A percentile compares a stretch with the other conserved stretches of the same genome.
Evolutionary conservation across 2,888 invertebrate species (phyloP).

Genomic region (Caenorhabditis sp.): DNA sequence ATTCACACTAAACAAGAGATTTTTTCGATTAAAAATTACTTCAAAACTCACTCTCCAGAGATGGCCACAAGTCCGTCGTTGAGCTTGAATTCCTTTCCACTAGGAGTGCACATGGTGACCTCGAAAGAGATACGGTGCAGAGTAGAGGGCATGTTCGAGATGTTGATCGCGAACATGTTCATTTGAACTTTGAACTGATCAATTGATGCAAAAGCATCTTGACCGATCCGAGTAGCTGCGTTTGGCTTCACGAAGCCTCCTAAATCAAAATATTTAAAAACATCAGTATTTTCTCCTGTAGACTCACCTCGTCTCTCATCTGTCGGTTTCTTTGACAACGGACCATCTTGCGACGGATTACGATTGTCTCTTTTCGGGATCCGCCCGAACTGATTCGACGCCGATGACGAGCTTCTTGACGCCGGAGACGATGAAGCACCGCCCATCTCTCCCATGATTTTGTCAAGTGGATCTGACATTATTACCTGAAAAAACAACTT

Average conservation of each 20-base stretch:
- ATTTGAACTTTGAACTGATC: conserved; percentile 19
- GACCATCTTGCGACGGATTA: neutral
- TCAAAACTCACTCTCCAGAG: conserved; percentile 33
- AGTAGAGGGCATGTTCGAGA: conserved; percentile 18
- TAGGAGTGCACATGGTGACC: neutral
- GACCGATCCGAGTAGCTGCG: conserved; percentile 5
- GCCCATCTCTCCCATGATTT: conserved; percentile 17
- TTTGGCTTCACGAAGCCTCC: conserved; percentile 2
- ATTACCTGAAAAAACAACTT: conserved; percentile 8
- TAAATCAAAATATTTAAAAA: neutral
- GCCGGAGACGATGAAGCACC: neutral
- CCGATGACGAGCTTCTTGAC: neutral
- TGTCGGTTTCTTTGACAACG: conserved; percentile 9
- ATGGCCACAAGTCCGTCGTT: conserved; percentile 18
- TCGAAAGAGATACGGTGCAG: conserved; percentile 24
- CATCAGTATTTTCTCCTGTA: neutral
- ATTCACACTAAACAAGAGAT: conserved; percentile 30
- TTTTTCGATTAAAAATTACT: neutral
- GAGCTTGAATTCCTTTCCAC: conserved; percentile 27
- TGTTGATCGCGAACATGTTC: conserved; percentile 29
- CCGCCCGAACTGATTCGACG: neutral
- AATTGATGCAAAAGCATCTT: conserved; percentile 14
- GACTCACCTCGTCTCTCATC: neutral
- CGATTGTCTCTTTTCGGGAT: conserved; percentile 12
- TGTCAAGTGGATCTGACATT: conserved; percentile 11